Conservation (phyloP, 2,888 invertebrate genomes). For the Podotricha telesiphe region DNA sequence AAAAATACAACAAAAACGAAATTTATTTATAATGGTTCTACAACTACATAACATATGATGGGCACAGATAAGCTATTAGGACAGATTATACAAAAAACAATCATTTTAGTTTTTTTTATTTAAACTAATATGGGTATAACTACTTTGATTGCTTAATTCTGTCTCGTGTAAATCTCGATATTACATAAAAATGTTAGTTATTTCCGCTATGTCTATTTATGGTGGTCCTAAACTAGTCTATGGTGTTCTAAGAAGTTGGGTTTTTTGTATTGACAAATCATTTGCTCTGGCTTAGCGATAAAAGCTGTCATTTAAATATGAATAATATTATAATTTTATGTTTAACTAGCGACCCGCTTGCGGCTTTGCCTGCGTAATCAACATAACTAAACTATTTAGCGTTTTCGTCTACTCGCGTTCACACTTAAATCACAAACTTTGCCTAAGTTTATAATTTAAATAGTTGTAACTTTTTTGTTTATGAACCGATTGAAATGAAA, state of each 20-base stretch:
- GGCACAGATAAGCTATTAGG: constrained; percentile 3
- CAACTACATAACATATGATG: too few species aligned
- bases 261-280: constrained; percentile 12
- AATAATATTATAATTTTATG: background rate
- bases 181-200: constrained; percentile 24
- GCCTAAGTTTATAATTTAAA: too few species aligned
- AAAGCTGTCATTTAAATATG: background rate
- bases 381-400: too few species aligned
- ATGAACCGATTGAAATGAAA: too few species aligned
- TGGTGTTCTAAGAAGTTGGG: constrained; percentile 21
- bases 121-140: constrained; percentile 11
- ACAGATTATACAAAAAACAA: constrained; percentile 5
- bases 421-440: too few species aligned
- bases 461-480: too few species aligned
- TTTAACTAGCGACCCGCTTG: too few species aligned
- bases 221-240: constrained; percentile 5
- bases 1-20: too few species aligned
- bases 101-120: background rate
- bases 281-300: background rate
- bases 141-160: constrained; percentile 10
- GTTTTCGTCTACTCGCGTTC: too few species aligned
- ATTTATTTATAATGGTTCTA: too few species aligned
- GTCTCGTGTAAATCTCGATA: constrained; percentile 35
- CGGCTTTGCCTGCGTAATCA: too few species aligned
- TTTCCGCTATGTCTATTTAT: constrained; percentile 24